These are phyloP conservation scores for Epinephelus lanceolatus DNA, from an alignment of 2,113 vertebrate genomes.

Conservation along the genomic window DNA sequence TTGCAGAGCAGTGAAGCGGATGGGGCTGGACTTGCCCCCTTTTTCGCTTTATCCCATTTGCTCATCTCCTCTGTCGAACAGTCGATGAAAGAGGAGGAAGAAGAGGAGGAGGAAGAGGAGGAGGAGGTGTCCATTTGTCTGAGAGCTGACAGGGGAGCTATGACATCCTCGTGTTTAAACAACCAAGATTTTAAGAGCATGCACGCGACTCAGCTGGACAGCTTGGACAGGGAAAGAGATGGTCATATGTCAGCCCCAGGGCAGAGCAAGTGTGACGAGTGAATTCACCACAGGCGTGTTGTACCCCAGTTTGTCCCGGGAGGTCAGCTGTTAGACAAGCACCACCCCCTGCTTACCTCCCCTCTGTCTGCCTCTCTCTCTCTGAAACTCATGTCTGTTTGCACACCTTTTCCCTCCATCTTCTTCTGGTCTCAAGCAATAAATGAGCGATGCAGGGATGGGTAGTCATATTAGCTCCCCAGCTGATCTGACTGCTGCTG, in stretches of 20 bases:
- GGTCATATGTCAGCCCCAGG: slow-evolving; percentile 54
- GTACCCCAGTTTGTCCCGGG: slow-evolving; percentile 56
- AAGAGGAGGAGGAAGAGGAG: slow-evolving; percentile 18
- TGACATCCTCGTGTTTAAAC: slow-evolving; percentile 62
- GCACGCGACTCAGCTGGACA: slow-evolving; percentile 25
- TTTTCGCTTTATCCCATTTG: slow-evolving; percentile 69
- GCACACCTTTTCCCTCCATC: slow-evolving; percentile 2
- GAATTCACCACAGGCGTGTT: slow-evolving; percentile 46
- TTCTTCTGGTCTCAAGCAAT: slow-evolving; percentile 4
- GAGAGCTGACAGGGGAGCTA: slow-evolving; percentile 49
- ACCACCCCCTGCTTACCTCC: slow-evolving; percentile 17
- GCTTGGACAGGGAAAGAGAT: slow-evolving; percentile 36
- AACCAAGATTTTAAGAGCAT: slow-evolving; percentile 49
- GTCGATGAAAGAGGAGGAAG: slow-evolving; percentile 22
- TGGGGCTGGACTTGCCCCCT: slow-evolving; percentile 59
- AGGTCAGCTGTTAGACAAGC: slow-evolving; percentile 53
- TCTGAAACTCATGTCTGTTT: background rate
- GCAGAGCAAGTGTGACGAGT: slow-evolving; percentile 35
- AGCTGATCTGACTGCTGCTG: slow-evolving; percentile 59
- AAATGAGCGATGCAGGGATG: slow-evolving; percentile 9
- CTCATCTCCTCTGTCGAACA: slow-evolving; percentile 55
- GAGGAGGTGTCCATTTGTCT: slow-evolving; percentile 58
- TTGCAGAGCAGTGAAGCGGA: slow-evolving; percentile 70
- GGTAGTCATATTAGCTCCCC: slow-evolving; percentile 38
- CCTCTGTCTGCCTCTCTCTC: background rate